Evolutionary conservation across 64 coral and sea anemone species (phyloP).

Genomic region (Dendronephthya gigantea): DNA sequence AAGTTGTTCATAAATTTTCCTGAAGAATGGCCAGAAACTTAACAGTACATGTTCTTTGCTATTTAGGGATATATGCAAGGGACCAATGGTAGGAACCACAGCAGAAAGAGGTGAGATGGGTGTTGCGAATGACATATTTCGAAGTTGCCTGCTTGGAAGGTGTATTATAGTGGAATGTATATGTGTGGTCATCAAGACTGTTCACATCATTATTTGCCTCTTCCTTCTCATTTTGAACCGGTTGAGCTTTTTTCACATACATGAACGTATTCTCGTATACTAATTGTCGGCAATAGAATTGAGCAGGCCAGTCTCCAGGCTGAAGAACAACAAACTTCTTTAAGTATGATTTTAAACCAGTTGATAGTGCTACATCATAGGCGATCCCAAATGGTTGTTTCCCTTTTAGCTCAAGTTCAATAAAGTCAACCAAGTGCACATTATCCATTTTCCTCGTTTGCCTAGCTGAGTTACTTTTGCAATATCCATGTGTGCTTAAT

Average conservation of each 20-base stretch:
- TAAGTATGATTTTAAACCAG: constrained; percentile 18
- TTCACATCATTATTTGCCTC: not conserved
- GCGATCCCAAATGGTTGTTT: constrained; percentile 46
- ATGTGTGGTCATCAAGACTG: constrained; percentile 16
- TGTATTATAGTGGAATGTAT: not conserved
- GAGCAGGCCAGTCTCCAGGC: constrained; percentile 35
- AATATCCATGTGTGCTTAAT: constrained; percentile 32
- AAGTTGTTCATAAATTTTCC: not conserved
- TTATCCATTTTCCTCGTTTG: constrained; percentile 43
- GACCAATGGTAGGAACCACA: not conserved
- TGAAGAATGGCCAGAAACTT: not conserved
- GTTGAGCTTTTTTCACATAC: constrained; percentile 11
- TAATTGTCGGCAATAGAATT: constrained; percentile 22
- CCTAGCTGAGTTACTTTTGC: constrained; percentile 22
- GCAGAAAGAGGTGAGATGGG: constrained; percentile 1
- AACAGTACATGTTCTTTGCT: not conserved
- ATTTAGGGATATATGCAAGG: not conserved
- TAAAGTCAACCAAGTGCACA: constrained; percentile 39
- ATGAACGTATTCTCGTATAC: constrained; percentile 16
- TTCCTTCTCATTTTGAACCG: not conserved
- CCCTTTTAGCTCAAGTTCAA: constrained; percentile 37
- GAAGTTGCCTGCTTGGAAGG: not conserved
- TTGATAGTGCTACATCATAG: constrained; percentile 31
- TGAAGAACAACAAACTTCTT: constrained; percentile 19
- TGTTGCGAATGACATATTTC: not conserved